Percentiles rank a stretch among this genome's conserved stretches.
Evolutionary conservation across 2,888 invertebrate species (phyloP).

Genomic region (Chaetogeoica ovagalla): DNA sequence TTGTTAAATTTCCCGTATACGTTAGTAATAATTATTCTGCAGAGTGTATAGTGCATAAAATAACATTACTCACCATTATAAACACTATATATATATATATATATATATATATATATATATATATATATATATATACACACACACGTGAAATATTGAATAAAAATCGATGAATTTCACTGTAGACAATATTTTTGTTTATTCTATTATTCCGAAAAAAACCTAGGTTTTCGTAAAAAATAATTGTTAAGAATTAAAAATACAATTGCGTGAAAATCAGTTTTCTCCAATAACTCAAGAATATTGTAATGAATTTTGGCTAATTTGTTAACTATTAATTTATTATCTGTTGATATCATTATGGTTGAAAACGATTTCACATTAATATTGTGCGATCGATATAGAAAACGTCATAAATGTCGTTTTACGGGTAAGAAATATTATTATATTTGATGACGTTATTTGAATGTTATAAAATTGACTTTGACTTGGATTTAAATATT

Average conservation of each 20-base stretch:
- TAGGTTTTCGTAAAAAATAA: background rate
- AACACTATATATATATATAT: background rate
- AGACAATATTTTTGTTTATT: slow-evolving; percentile 4
- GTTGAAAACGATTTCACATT: slow-evolving; percentile 18
- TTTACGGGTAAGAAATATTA: slow-evolving; percentile 11
- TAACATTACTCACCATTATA: background rate
- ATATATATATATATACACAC: no score
- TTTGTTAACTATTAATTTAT: slow-evolving; percentile 2
- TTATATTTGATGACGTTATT: background rate
- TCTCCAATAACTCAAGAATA: background rate
- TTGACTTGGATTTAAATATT: background rate
- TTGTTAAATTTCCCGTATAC: background rate
- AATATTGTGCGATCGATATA: background rate
- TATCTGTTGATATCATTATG: background rate
- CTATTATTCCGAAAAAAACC: slow-evolving; percentile 3
- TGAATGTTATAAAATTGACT: background rate
- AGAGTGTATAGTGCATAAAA: background rate
- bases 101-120: no score
- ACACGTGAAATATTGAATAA: background rate
- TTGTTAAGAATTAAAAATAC: background rate
- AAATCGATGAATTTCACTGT: background rate
- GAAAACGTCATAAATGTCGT: background rate
- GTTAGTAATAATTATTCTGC: background rate
- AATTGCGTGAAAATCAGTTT: slow-evolving; percentile 6
- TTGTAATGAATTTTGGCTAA: slow-evolving; percentile 22